A percentile compares a stretch with the other conserved stretches of the same genome.
phyloP scores from a whole-genome alignment of 1,140 invertebrate genomes.

The Orius laevigatus region DNA sequence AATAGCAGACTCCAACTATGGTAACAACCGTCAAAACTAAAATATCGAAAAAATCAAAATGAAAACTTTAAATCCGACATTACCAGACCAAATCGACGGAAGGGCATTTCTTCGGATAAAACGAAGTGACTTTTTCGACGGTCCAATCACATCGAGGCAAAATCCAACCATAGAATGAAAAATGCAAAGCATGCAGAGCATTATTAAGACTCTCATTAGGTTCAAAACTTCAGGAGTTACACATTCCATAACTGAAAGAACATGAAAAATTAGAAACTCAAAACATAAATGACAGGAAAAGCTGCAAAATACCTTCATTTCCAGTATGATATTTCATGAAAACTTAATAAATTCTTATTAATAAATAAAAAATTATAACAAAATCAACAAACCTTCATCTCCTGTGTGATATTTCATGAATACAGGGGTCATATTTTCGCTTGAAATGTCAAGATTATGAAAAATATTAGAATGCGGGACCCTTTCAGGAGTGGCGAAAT shows the following conservation, averaged over 20 bases:
- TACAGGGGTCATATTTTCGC: neutral
- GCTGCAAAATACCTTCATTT: slow-evolving; percentile 11
- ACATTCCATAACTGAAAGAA: slow-evolving; percentile 31
- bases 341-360: neutral
- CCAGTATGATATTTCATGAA: slow-evolving; percentile 13
- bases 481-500: slow-evolving; percentile 13
- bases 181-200: slow-evolving; percentile 34
- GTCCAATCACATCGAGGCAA: slow-evolving; percentile 32
- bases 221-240: slow-evolving; percentile 32
- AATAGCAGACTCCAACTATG: slow-evolving; percentile 35
- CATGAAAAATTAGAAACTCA: neutral
- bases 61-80: neutral
- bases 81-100: slow-evolving; percentile 33
- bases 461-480: slow-evolving; percentile 4
- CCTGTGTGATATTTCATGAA: slow-evolving; percentile 13
- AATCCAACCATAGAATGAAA: slow-evolving; percentile 33
- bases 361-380: neutral
- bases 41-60: slow-evolving; percentile 5
- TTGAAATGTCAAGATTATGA: slow-evolving; percentile 4
- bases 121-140: slow-evolving; percentile 31
- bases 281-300: slow-evolving; percentile 4
- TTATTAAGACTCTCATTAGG: slow-evolving; percentile 33
- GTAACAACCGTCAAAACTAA: slow-evolving; percentile 33
- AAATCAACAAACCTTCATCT: slow-evolving; percentile 9
- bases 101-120: slow-evolving; percentile 33